Conservation (phyloP, 2,113 vertebrate species). For the Australoheros scitulus region DNA sequence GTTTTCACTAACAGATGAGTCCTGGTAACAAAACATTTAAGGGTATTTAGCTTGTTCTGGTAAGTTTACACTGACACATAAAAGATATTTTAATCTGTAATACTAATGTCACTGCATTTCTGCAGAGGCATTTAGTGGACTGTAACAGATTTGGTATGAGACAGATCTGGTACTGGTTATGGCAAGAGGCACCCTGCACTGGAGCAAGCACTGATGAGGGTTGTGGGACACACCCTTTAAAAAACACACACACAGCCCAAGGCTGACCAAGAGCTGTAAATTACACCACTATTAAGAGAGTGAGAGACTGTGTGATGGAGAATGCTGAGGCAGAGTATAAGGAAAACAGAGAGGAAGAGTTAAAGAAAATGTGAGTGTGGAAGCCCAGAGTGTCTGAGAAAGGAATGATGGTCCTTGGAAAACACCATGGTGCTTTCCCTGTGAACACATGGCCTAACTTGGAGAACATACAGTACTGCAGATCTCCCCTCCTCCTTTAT, state of each 20-base stretch:
- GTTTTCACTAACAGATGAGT: not conserved
- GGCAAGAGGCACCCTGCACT: conserved; percentile 33
- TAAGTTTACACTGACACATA: not conserved
- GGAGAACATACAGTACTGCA: conserved; percentile 19
- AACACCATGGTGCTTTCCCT: conserved; percentile 53
- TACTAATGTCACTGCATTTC: conserved; percentile 2
- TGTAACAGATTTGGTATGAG: conserved; percentile 53
- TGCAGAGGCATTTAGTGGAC: conserved; percentile 38
- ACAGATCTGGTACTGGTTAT: conserved; percentile 64
- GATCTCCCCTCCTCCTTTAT: not conserved
- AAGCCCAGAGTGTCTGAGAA: conserved; percentile 32
- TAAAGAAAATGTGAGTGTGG: conserved; percentile 25
- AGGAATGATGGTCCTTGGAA: conserved; percentile 53
- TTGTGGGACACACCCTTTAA: conserved; percentile 62
- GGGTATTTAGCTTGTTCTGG: not conserved
- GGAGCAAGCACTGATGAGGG: conserved; percentile 61
- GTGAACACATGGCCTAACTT: conserved; percentile 11
- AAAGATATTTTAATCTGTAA: not conserved
- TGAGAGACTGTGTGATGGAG: conserved; percentile 3
- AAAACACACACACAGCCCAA: conserved; percentile 36
- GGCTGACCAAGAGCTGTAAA: conserved; percentile 62
- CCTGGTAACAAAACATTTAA: not conserved
- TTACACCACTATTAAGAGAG: conserved; percentile 53
- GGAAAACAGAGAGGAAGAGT: conserved; percentile 34
- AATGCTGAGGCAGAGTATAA: conserved; percentile 15